phyloP scores from a whole-genome alignment of 2,888 invertebrate species.

The Eupithecia abbreviata region DNA sequence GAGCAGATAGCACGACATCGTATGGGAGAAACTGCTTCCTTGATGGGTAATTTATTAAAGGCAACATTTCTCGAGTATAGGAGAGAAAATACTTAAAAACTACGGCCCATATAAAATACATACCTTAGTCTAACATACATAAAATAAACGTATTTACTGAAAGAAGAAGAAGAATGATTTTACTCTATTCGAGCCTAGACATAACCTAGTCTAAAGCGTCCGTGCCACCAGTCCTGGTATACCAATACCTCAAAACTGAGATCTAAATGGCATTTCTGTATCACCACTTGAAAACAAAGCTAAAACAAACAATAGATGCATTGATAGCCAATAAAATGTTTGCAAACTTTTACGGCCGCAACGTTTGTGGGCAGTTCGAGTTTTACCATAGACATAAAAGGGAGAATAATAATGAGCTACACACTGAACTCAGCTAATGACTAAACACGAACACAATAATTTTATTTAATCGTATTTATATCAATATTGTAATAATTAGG shows the following conservation, averaged over 20 bases:
- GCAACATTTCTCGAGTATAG: too few relatives aligned
- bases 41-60: too few relatives aligned
- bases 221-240: background rate
- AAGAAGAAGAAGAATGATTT: background rate
- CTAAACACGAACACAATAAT: background rate
- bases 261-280: background rate
- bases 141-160: too few relatives aligned
- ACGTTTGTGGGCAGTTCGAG: constrained; percentile 49
- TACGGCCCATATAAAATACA: too few relatives aligned
- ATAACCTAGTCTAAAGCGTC: background rate
- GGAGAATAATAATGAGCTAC: constrained; percentile 41
- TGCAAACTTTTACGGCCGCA: constrained; percentile 58
- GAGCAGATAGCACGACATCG: too few relatives aligned
- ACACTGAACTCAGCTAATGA: background rate
- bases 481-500: background rate
- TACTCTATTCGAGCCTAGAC: background rate
- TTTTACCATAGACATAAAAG: constrained; percentile 41
- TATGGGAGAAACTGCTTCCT: too few relatives aligned
- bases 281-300: constrained; percentile 41
- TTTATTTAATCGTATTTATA: background rate
- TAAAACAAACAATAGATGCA: constrained; percentile 67
- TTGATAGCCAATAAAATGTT: constrained; percentile 68
- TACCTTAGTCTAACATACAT: too few relatives aligned
- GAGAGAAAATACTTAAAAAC: too few relatives aligned
- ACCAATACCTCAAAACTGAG: background rate